A percentile compares a stretch with the other conserved stretches of the same genome.
Evolutionary conservation across 2,797 vertebrate genomes (phyloP).

Genomic region (Falco rusticolus): DNA sequence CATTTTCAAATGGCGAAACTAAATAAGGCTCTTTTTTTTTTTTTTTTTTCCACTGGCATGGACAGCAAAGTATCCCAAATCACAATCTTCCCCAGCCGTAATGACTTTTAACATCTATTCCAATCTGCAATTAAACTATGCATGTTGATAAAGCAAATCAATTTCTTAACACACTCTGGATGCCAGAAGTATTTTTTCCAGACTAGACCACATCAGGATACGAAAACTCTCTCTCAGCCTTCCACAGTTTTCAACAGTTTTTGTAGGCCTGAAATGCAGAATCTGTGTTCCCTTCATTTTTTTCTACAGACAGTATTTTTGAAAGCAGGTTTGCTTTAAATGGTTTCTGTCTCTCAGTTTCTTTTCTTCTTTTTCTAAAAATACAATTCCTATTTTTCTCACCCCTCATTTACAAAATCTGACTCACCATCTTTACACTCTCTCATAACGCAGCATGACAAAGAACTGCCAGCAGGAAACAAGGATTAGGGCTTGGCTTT

Average conservation of each 20-base stretch:
- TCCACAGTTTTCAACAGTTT: background rate
- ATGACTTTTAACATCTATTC: background rate
- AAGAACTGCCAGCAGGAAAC: constrained; percentile 29
- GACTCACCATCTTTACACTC: constrained; percentile 16
- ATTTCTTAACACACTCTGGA: background rate
- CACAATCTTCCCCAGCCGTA: background rate
- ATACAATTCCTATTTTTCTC: constrained; percentile 35
- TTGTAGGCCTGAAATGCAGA: background rate
- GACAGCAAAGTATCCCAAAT: background rate
- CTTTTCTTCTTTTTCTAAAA: constrained; percentile 42
- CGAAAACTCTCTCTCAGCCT: background rate
- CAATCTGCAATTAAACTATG: background rate
- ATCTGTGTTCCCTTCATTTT: background rate
- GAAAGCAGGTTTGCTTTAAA: constrained; percentile 8
- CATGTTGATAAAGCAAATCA: background rate
- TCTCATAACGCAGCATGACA: background rate
- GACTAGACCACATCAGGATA: background rate
- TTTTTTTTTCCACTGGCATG: background rate
- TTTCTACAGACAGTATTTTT: background rate
- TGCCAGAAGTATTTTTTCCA: background rate
- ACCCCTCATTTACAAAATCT: constrained; percentile 33
- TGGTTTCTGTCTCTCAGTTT: background rate
- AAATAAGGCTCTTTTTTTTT: background rate
- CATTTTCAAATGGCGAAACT: background rate
- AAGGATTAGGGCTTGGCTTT: constrained; percentile 40